phyloP scores from a whole-genome alignment of 2,113 vertebrate genomes.

The Epinephelus moara region DNA sequence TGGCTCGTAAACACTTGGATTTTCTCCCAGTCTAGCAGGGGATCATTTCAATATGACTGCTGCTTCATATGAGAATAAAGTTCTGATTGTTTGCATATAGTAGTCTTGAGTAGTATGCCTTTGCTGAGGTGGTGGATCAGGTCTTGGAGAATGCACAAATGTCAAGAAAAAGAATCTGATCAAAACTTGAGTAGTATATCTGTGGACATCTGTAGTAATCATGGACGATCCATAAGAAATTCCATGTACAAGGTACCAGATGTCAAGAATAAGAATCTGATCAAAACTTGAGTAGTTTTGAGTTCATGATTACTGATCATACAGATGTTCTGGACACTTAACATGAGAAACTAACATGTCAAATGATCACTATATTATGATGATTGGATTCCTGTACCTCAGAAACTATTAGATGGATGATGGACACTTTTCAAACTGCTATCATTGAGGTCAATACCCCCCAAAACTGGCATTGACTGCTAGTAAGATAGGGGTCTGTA shows the following conservation, averaged over 20 bases:
- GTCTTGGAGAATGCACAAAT: not conserved
- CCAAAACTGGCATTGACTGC: too few relatives aligned
- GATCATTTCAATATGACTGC: not conserved
- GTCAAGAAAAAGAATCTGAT: not conserved
- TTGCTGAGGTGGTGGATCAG: not conserved
- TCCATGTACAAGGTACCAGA: not conserved
- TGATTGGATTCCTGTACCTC: not conserved
- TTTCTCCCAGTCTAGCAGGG: not conserved
- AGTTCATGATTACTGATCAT: too few relatives aligned
- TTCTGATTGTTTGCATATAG: slow-evolving; percentile 8
- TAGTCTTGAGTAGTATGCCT: not conserved
- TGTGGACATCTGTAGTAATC: too few relatives aligned
- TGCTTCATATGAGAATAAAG: not conserved
- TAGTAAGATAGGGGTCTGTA: too few relatives aligned
- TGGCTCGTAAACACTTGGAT: slow-evolving; percentile 1
- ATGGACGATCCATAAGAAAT: not conserved
- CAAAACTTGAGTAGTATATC: not conserved
- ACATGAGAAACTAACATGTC: not conserved
- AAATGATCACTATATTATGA: not conserved
- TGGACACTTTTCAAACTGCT: not conserved
- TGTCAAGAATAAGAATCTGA: too few relatives aligned
- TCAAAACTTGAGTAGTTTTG: too few relatives aligned
- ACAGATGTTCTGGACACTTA: not conserved
- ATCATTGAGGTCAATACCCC: too few relatives aligned
- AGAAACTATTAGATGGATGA: not conserved